Evolutionary conservation across 2,888 invertebrate species (phyloP), one percentile per base, ranked within the genome.

Genomic region (Bedellia somnulentella): DNA sequence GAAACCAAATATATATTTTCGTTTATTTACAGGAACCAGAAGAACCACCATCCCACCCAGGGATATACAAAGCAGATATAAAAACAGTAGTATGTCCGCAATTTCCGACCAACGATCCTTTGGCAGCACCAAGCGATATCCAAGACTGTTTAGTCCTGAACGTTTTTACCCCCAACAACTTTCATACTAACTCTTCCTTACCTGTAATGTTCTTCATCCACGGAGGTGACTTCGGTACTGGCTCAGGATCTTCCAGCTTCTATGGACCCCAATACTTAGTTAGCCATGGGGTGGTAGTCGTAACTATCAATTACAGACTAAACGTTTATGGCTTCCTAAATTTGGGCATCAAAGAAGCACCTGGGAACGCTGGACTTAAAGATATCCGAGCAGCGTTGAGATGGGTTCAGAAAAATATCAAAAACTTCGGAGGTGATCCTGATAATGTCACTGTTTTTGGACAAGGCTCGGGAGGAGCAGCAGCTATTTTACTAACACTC

Each of bases 161-260:
- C 40, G 46, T 79, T 2, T 75, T 50, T 45, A 52, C 59, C 1
- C 76, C 76, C 2, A 40, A 48, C 1, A 35, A 42, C 4, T 38
- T 46, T 5, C 29, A 41, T 2, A 39, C 29, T 1, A 64, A 61
- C 33, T 5, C 5, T 9, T 47, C 53, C 2, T 35, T 56, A 3
- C 76, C 77, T 1, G 70, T 77, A 2, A 66, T 77, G 56, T 63
- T 75, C 0, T 73, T 53, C 37, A 50, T 80, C 2, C 80, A 80
- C 14, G 78, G 79, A 0, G 80, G 80, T 2, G 73, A 60, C 3
- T 79, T 75, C 23, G 66, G 67, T 0, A 44, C 56, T 0, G 79
- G 80, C 0, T 61, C 67, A 2, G 67, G 71, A 0, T 66, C 66
- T 0, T 56, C 70, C 0, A 45, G 44, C 15, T 61, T 70, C 36